Conservation (phyloP, 2,888 invertebrate species). For the Sylvicola cinctus region DNA sequence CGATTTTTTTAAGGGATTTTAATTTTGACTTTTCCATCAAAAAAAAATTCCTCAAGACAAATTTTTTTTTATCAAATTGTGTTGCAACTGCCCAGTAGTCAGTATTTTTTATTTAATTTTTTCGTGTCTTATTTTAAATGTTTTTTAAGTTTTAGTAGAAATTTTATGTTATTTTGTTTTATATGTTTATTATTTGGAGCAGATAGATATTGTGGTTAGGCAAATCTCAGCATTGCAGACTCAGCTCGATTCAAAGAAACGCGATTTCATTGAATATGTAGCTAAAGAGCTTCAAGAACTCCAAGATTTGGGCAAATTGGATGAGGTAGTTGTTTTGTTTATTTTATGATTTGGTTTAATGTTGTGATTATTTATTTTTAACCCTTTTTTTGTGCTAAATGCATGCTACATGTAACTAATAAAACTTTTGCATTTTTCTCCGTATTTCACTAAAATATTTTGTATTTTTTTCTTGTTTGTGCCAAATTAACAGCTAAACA, state of each 20-base stretch:
- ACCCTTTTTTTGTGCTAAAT: neutral
- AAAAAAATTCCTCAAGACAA: no score
- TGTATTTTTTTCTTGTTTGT: slow-evolving; percentile 14
- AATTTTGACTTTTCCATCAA: no score
- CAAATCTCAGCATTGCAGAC: slow-evolving; percentile 34
- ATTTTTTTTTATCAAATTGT: no score
- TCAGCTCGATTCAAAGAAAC: slow-evolving; percentile 31
- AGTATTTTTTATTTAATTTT: slow-evolving; percentile 10
- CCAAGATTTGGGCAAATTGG: slow-evolving; percentile 28
- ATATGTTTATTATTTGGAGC: slow-evolving; percentile 20
- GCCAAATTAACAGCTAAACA: slow-evolving; percentile 21
- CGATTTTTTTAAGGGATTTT: no score
- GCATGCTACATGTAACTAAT: neutral
- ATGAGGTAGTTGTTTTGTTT: slow-evolving; percentile 26
- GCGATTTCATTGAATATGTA: slow-evolving; percentile 31
- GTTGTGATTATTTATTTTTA: slow-evolving; percentile 3
- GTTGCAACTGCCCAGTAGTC: no score
- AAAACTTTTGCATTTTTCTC: neutral
- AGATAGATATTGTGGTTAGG: slow-evolving; percentile 47
- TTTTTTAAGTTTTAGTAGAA: slow-evolving; percentile 13
- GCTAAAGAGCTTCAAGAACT: slow-evolving; percentile 29
- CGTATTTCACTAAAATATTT: slow-evolving; percentile 3
- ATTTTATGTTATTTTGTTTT: slow-evolving; percentile 16
- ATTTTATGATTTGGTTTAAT: slow-evolving; percentile 5
- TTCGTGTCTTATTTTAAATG: slow-evolving; percentile 9